A percentile compares a stretch with the other conserved stretches of the same genome.
These are phyloP conservation scores for Menidia beryllina DNA, from an alignment of 2,113 vertebrate genomes.

Conservation along the genomic window DNA sequence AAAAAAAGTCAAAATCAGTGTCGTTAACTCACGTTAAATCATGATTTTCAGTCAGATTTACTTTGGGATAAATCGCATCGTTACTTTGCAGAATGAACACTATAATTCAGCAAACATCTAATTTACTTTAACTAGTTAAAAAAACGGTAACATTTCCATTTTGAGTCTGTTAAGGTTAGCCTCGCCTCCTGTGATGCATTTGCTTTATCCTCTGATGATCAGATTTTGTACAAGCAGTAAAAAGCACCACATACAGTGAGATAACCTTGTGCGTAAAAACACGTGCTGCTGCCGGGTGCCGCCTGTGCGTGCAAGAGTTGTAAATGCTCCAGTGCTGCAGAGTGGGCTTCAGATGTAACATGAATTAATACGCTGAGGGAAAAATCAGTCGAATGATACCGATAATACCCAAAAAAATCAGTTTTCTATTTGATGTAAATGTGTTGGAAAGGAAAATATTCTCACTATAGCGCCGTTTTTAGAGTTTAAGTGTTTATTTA, in stretches of 20 bases:
- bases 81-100: not conserved
- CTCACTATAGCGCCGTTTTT: not conserved
- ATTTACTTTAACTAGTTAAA: not conserved
- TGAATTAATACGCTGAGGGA: slow-evolving; percentile 12
- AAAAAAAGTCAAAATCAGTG: slow-evolving; percentile 24
- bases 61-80: no score
- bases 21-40: not conserved
- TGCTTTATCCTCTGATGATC: not conserved
- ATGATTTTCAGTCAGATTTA: not conserved
- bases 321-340: slow-evolving; percentile 27
- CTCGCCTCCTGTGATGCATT: not conserved
- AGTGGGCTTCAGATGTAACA: slow-evolving; percentile 19
- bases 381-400: not conserved
- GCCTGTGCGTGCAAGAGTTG: slow-evolving; percentile 46
- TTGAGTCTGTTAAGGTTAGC: not conserved
- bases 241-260: slow-evolving; percentile 7
- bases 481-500: not conserved
- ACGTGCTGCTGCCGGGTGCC: slow-evolving; percentile 64
- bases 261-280: slow-evolving; percentile 70
- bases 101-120: not conserved
- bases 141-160: slow-evolving; percentile 7
- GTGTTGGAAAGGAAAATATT: not conserved
- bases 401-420: not conserved
- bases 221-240: not conserved
- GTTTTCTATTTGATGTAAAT: not conserved